Evolutionary conservation across 1,140 invertebrate genomes (phyloP), one percentile per base, ranked within the genome.

Genomic region (Trialeurodes vaporariorum): DNA sequence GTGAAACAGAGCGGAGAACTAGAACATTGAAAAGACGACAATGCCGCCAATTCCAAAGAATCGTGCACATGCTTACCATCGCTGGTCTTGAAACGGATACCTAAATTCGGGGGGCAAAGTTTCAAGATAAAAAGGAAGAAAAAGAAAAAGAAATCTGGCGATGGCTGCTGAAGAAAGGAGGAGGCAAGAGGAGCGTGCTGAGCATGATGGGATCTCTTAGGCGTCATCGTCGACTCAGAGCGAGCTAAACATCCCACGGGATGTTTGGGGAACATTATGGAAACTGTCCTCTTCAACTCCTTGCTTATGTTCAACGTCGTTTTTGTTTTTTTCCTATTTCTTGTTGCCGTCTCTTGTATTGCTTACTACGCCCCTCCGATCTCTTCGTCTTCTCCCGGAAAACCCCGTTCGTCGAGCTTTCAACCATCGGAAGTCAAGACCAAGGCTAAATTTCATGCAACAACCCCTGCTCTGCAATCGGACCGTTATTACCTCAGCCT

Each of bases 241-340:
- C 75, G 75, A 49, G 5, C 34, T 5, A 17, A 17, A 17, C 34
- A 17, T 49, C 34, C 34, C 17, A 5, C 34, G 34, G 34, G 34
- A 49, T 49, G 34, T 49, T 5, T 17, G 34, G 34, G 34, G 5
- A 5, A 17, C 34, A 49, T 5, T 5, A 91, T 91, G 89, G 87
- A 86, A 84, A 81, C 90, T 75, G 82, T 90, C 84, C 88, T 87
- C 82, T 83, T 90, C 79, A 90, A 91, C 80, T 90, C 88, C 72
- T 83, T 91, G 76, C 85, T 90, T 81, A 90, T 91, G 87, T 91
- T 91, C 83, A 87, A 91, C 80, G 83, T 90, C 76, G 88, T 90
- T 76, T 91, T 91, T 81, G 81, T 90, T 79, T 90, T 91, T 79
- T 91, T 91, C 79, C 81, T 91, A 73, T 91, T 91, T 78, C 84